Conservation (phyloP, 2,113 vertebrate species). For the Ovis aries region DNA sequence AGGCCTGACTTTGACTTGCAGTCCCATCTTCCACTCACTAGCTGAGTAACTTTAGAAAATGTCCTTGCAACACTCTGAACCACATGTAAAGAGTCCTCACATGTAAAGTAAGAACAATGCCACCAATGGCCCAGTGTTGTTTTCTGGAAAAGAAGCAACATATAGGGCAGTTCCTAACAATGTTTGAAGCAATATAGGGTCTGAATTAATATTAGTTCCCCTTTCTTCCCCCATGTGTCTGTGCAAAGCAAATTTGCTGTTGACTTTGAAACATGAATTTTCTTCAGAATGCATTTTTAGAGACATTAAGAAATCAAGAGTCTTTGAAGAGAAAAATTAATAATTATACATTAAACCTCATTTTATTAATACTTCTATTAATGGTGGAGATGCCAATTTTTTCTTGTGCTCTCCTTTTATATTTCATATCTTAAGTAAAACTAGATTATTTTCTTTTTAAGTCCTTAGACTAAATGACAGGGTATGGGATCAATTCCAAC, state of each 20-base stretch:
- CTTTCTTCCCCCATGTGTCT: background rate
- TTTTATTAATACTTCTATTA: background rate
- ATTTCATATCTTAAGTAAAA: background rate
- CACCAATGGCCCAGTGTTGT: background rate
- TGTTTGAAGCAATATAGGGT: background rate
- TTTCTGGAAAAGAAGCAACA: background rate
- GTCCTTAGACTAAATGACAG: background rate
- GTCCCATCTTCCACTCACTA: background rate
- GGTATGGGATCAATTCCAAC: background rate
- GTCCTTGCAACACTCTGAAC: background rate
- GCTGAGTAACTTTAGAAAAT: background rate
- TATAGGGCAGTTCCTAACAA: background rate
- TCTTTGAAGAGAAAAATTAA: background rate
- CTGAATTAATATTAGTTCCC: conserved; percentile 41
- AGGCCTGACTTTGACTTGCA: background rate
- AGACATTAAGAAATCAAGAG: background rate
- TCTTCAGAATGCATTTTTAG: background rate
- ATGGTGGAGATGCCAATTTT: background rate
- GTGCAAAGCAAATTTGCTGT: background rate
- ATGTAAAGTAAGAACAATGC: background rate
- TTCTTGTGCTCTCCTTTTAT: background rate
- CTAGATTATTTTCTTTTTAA: background rate
- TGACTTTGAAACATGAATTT: conserved; percentile 41
- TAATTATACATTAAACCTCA: background rate
- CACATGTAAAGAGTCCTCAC: background rate